Percentiles rank a stretch among this genome's conserved stretches.
These are phyloP conservation scores for Scaptomyza parva DNA, from an alignment of 2,888 invertebrate genomes.

Conservation along the genomic window DNA sequence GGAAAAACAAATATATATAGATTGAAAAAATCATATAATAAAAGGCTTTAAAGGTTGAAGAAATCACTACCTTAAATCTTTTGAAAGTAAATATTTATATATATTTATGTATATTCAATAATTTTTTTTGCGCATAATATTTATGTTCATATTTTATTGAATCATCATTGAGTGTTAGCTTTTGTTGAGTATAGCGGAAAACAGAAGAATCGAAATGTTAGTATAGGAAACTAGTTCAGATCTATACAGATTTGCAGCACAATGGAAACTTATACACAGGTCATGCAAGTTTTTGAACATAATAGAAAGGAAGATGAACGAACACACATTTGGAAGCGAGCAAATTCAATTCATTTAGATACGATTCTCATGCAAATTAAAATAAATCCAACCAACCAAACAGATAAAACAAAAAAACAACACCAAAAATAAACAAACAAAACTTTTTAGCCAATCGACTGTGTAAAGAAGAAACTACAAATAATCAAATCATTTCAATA, in stretches of 20 bases:
- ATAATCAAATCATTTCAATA: constrained; percentile 36
- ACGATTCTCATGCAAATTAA: constrained; percentile 79
- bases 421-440: constrained; percentile 50
- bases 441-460: constrained; percentile 48
- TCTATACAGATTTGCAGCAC: constrained; percentile 52
- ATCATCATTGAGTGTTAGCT: neutral
- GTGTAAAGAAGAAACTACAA: constrained; percentile 44
- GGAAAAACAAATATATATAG: too few relatives aligned
- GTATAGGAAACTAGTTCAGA: constrained; percentile 70
- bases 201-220: constrained; percentile 7
- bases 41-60: too few relatives aligned
- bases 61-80: neutral
- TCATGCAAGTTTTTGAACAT: constrained; percentile 65
- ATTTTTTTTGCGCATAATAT: neutral
- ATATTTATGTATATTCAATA: neutral
- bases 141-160: neutral
- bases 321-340: constrained; percentile 37
- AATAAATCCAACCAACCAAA: constrained; percentile 35
- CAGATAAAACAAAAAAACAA: constrained; percentile 19
- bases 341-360: constrained; percentile 76
- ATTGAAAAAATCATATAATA: neutral
- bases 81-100: neutral
- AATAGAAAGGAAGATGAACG: constrained; percentile 66
- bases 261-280: constrained; percentile 67
- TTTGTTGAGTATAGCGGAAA: constrained; percentile 15